Evolutionary conservation across 2,113 vertebrate species (phyloP), one percentile per base, ranked within the genome.

Genomic region (Percopsis transmontana): DNA sequence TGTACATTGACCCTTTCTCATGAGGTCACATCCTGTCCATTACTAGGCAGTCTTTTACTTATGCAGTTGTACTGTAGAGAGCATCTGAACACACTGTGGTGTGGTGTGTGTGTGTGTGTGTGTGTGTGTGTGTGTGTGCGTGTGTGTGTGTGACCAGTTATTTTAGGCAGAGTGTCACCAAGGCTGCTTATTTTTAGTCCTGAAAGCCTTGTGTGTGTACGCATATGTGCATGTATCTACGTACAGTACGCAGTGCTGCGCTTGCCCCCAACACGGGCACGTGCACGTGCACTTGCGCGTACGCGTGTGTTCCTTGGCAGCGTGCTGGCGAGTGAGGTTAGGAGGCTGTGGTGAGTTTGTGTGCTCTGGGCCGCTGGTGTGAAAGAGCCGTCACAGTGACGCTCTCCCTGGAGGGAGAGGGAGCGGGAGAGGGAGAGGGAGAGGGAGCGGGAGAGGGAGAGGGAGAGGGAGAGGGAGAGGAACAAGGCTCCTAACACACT

Each of bases 111-210:
- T 10, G 27, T 67, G 60, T 41, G 40, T 70, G 59, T 11, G 40
- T 56, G 41, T 58, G 66, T 9, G 40, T 20, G 68, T n/a, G 51
- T 50, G 67, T 54, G 47, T 15, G 44, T 71, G 51, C 13, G 2
- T 39, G 4, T 82, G 62, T 52, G 70, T 45, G 5, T 66, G 60
- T 62, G 62, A 16, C 15, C 19, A 20, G n/a, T 20, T 19, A 52
- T 20, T 19, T 12, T 20, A 51, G 48, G 18, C 19, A n/a, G 9
- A 19, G 20, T 51, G 64, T 85, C 70, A 24, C 59, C 73, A 52
- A 27, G 58, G 69, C 27, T 24, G 11, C 81, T 84, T 92, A 91
- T 91, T 92, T 93, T 87, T 90, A 91, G 85, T 77, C 59, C 70
- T 87, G 82, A 90, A 86, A 74, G 83, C 83, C 81, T 87, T 66